Conservation (phyloP, 1,140 invertebrate genomes). For the Theocolax elegans region DNA sequence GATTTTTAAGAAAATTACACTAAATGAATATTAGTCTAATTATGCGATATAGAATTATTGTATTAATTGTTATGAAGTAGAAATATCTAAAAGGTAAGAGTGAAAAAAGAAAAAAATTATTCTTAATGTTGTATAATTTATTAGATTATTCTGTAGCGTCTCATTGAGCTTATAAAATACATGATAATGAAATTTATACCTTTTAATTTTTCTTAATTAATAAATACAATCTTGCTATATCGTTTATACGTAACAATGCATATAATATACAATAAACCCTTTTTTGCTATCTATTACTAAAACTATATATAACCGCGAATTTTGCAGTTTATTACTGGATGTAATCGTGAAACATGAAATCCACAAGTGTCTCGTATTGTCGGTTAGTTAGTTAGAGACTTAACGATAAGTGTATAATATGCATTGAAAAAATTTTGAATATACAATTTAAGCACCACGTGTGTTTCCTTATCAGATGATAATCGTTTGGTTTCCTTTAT, state of each 20-base stretch:
- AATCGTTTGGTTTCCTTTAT: neutral
- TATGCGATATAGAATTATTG: conserved; percentile 25
- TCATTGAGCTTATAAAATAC: conserved; percentile 20
- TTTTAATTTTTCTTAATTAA: too few species aligned
- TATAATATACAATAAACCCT: too few species aligned
- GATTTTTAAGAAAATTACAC: conserved; percentile 15
- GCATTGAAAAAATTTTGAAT: neutral
- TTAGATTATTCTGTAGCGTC: conserved; percentile 14
- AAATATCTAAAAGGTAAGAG: conserved; percentile 28
- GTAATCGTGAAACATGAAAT: neutral
- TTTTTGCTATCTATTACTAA: too few species aligned
- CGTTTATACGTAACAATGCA: too few species aligned
- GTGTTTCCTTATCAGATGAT: too few species aligned
- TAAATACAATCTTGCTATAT: too few species aligned
- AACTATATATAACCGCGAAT: too few species aligned
- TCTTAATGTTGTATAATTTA: conserved; percentile 31
- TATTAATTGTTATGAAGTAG: conserved; percentile 37
- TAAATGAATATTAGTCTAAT: conserved; percentile 8
- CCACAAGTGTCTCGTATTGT: neutral
- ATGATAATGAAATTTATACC: conserved; percentile 29
- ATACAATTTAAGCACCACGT: neutral
- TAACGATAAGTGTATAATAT: neutral
- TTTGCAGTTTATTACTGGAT: conserved; percentile 8
- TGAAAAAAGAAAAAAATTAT: conserved; percentile 35
- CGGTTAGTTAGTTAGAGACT: neutral